Evolutionary conservation across 2,888 invertebrate species (phyloP), one percentile per base, ranked within the genome.

Genomic region (Macropis europaea): DNA sequence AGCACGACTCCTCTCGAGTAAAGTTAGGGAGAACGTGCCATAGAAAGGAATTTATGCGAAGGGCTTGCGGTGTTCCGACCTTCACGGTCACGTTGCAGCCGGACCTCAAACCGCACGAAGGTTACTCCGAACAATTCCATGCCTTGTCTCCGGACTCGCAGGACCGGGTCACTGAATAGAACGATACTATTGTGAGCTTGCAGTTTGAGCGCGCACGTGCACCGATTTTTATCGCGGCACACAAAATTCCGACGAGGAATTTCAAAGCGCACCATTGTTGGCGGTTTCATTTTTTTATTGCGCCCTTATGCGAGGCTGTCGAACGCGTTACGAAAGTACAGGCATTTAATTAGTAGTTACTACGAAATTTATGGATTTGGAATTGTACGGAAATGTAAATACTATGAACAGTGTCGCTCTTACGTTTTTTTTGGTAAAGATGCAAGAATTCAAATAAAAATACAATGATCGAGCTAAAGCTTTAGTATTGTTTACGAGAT

Each of bases 31-130:
- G 73, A 63, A 73, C 71, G 64, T 69, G 66, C 48, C 67, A 60
- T 79, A 75, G 74, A 70, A 73, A 63, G 77, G 76, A 76, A 77
- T 79, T 79, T 75, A 71, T 77, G 77, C 72, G 69, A 75, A 75
- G 79, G 75, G 76, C 72, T 75, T 79, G 73, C 79, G 73, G 75
- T 71, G 64, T 71, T 72, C 59, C 79, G 77, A 80, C 77, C 79
- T 80, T 80, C 79, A 73, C 70, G 79, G 69, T 79, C 76, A 78
- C 62, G 71, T 73, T 68, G 73, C 67, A 77, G 61, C 73, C 74
- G 71, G 70, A 76, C 75, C 77, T 76, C 70, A 74, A 74, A 76
- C 77, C 71, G 71, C 74, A 76, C 77, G 64, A 77, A 77, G 64
- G 57, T 74, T 67, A 68, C 66, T 59, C 62, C 71, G 59, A 60